Evolutionary conservation across 2,113 vertebrate genomes (phyloP), one percentile per base, ranked within the genome.

Genomic region (Chionis minor): DNA sequence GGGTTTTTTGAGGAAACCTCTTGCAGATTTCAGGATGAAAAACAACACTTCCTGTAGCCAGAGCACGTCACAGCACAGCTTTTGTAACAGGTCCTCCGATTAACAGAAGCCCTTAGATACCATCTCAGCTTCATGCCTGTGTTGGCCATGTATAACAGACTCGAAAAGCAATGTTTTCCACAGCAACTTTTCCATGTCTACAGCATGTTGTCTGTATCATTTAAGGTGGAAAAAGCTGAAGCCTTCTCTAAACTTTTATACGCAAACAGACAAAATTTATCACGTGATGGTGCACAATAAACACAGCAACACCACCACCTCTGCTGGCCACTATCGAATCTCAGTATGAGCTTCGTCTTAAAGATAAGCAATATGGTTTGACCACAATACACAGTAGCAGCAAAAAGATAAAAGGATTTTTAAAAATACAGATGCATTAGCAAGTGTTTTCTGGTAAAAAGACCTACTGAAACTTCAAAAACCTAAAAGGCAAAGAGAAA

Each of bases 61-160:
- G 17, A n/a, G n/a, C 33, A 44, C 4, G 11, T 14, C 22, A 74
- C 15, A 58, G 45, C 33, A 87, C 24, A 59, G 32, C 22, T 72
- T 89, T 58, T 77, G 7, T 14, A 69, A 24, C 6, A 13, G 2
- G 14, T 28, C 47, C 24, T 86, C 63, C 67, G 19, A 66, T 32
- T 44, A 88, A 58, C 2, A 54, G 11, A 47, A 44, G 40, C 49
- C n/a, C 32, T 7, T 8, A 77, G 59, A 74, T 18, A 82, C 14
- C 49, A 67, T 14, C 40, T 92, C 35, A 86, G 15, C 30, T 65
- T 72, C 38, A 32, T 4, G 24, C 16, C 32, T 59, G 33, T 40
- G 24, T 16, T 82, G 23, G 33, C 35, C 40, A 32, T 0, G 0
- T 17, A 0, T 4, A 54, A 55, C 15, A 75, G 33, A 69, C 16